phyloP scores from a whole-genome alignment of 2,113 vertebrate genomes.

The Pteropus alecto region DNA sequence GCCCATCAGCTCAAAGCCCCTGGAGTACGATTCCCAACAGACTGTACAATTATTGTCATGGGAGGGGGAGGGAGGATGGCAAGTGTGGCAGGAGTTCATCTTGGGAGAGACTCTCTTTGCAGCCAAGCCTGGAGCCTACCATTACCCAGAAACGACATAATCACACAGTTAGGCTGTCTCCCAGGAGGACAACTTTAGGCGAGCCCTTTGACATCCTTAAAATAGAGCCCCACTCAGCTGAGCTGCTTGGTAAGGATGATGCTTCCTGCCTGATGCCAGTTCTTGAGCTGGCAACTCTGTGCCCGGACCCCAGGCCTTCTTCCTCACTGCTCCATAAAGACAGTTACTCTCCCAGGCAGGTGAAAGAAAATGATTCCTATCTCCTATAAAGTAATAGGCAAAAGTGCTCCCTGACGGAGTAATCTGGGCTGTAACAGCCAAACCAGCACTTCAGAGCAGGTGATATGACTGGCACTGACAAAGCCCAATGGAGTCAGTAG shows the following conservation, averaged over 20 bases:
- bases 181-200: background rate
- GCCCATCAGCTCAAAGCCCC: background rate
- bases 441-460: background rate
- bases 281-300: background rate
- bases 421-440: background rate
- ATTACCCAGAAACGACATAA: conserved; percentile 3
- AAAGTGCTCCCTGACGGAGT: background rate
- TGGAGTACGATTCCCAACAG: background rate
- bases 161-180: background rate
- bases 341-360: conserved; percentile 50
- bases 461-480: background rate
- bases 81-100: conserved; percentile 41
- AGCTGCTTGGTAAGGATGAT: background rate
- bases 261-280: background rate
- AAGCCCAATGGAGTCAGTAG: background rate
- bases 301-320: background rate
- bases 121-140: background rate
- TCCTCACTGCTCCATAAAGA: conserved; percentile 14
- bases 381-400: background rate
- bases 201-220: background rate
- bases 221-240: background rate
- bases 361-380: conserved; percentile 26
- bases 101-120: background rate
- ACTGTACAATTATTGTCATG: background rate
- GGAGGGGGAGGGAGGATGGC: background rate